Conservation (phyloP, 2,797 vertebrate genomes). For the Neosilurus hyrtlii region DNA sequence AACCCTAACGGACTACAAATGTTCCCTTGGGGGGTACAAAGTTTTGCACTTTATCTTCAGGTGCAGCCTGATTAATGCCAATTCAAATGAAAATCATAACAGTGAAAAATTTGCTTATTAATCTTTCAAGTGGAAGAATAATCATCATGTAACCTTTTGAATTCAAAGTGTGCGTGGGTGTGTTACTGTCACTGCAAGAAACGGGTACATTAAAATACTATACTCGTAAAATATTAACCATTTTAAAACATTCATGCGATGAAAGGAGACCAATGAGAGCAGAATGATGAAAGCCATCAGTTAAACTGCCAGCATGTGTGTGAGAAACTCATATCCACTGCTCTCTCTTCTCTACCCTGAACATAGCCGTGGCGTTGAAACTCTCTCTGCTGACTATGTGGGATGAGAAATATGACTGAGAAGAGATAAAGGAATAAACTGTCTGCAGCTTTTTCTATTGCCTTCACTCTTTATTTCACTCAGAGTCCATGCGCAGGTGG, state of each 20-base stretch:
- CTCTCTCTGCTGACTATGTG: background rate
- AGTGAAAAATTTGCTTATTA: conserved; percentile 2
- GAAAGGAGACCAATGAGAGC: conserved; percentile 11
- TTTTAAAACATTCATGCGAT: conserved; percentile 29
- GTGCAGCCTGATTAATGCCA: background rate
- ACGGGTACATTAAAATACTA: too few relatives aligned
- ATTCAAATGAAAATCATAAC: background rate
- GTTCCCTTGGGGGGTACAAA: background rate
- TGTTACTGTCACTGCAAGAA: background rate
- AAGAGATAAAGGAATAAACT: conserved; percentile 37
- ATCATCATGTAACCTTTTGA: background rate
- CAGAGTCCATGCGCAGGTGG: conserved; percentile 22
- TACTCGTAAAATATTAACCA: too few relatives aligned
- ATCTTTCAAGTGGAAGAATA: background rate
- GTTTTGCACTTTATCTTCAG: background rate
- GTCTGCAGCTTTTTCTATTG: conserved; percentile 21
- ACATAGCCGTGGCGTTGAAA: background rate
- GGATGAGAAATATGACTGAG: conserved; percentile 15
- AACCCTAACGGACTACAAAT: background rate
- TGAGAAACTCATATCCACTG: background rate
- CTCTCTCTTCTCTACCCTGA: background rate
- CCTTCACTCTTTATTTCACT: conserved; percentile 18
- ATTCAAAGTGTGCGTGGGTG: background rate
- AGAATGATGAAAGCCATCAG: conserved; percentile 6
- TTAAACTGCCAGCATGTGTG: conserved; percentile 7